Base-by-base conservation (phyloP, 2,797 vertebrate species). In the Paratrypauchen microcephalus region DNA sequence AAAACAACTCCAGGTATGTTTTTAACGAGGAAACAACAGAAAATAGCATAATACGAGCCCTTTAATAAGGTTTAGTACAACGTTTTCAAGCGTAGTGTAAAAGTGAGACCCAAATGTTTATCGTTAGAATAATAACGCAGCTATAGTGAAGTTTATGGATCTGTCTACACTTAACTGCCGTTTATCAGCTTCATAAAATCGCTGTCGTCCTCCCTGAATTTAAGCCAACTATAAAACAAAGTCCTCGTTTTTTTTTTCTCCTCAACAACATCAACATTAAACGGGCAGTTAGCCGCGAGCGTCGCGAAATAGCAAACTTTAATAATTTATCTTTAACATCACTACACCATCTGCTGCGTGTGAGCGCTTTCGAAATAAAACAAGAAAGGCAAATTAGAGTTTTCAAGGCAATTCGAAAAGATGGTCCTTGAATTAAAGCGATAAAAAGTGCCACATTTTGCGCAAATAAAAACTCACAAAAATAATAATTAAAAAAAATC, bases 381-480 rank as follows among this genome's bases (percentile, higher is more conserved):
- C 57, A 26, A 9, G 1, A 5, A 28, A 81, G 73, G 74, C 69
- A 82, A 86, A 77, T 26, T 3, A 79, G 32, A 69, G 41, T 73
- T 66, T 76, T 39, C 52, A 64, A 87, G 72, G 77, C 80, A 69
- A 59, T 21, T 73, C 63, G 66, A 66, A 26, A 47, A 48, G 45
- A 59, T 66, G 71, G 72, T 81, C 77, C 77, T 4, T 62, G 69
- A 28, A 30, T 58, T 32, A 36, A 50, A 68, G 64, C 54, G 0
- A 4, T 65, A 60, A 50, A 69, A 72, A 39, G 70, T 80, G 80
- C 67, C 74, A 67, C 72, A 39, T 32, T 47, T 77, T 71, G 67
- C 15, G 9, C 68, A 73, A 84, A 83, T 83, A 84, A 87, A 88
- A 87, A 77, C 69, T 72, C 65, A 68, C 70, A 61, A 77, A 64